These are phyloP conservation scores for Mycalesis mineus DNA, from an alignment of 2,888 invertebrate genomes.

Conservation along the genomic window DNA sequence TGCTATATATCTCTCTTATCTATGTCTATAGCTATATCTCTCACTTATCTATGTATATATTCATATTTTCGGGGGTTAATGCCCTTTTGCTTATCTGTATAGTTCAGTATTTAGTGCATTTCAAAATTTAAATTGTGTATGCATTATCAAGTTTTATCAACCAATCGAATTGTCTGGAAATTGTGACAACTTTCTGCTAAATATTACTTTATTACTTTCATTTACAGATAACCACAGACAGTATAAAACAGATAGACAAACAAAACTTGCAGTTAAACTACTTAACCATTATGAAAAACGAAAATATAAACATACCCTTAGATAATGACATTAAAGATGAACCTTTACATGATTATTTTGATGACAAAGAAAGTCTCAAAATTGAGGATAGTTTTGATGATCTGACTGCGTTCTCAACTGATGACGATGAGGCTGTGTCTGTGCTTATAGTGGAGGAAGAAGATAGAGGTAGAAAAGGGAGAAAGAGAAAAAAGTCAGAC, in stretches of 20 bases:
- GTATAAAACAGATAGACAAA: constrained; percentile 43
- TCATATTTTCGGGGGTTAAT: too few relatives aligned
- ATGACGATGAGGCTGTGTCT: constrained; percentile 58
- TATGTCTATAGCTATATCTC: too few relatives aligned
- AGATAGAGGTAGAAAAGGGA: constrained; percentile 36
- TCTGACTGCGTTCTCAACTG: constrained; percentile 38
- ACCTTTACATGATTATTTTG: constrained; percentile 29
- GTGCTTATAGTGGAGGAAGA: constrained; percentile 46
- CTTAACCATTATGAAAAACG: constrained; percentile 10
- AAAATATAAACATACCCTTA: constrained; percentile 6
- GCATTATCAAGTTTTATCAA: too few relatives aligned
- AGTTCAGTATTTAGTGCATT: too few relatives aligned
- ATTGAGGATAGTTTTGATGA: constrained; percentile 44
- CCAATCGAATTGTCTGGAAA: too few relatives aligned
- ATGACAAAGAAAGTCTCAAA: constrained; percentile 41
- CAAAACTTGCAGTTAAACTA: constrained; percentile 16
- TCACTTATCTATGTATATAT: too few relatives aligned
- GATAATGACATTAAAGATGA: constrained; percentile 39
- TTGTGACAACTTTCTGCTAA: too few relatives aligned
- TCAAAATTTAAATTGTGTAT: too few relatives aligned
- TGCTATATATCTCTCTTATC: too few relatives aligned
- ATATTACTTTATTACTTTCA: neutral
- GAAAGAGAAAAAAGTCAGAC: constrained; percentile 27
- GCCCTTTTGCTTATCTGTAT: too few relatives aligned
- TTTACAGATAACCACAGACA: constrained; percentile 41